Base-by-base conservation (phyloP, 1,140 invertebrate species). In the Papilio aristodemus region DNA sequence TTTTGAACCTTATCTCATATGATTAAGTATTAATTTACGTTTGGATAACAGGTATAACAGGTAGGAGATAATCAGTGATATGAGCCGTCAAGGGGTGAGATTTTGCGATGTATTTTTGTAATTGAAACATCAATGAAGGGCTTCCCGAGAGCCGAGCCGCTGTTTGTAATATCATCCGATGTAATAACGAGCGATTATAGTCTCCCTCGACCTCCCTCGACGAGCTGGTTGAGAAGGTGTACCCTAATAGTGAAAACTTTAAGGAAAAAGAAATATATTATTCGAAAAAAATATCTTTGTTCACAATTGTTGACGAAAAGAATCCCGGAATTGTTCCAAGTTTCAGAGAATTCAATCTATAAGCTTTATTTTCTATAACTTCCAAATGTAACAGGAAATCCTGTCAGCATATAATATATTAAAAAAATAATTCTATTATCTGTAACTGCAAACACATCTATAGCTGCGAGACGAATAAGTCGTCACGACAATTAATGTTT, bases 1-100 rank as follows among this genome's bases (percentile, higher is more conserved):
- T 66, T 66, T 59, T 66, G 11, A 36, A 68, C 67, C 68, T 66
- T 72, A 71, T 67, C 50, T n/a, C 27, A 11, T 17, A 27, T 4
- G 11, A 6, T 27, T 10, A 46, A 66, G 27, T 43, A 14, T 66
- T 13, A 43, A n/a, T 66, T 50, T 66, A 11, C 9, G 13, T 7
- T 41, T 43, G 43, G 11, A 0, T 74, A 78, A 81, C 80, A 76
- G 75, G 74, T 80, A 76, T 79, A 76, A 80, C 86, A 87, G 86
- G 85, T 88, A 75, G 71, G 75, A 77, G 79, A 84, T 84, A 80
- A 89, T 87, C 78, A 78, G 74, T 69, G 73, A 80, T 76, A 74
- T 74, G 64, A 70, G 63, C 76, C 71, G 57, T 76, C 71, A 69
- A 77, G 71, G 80, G 75, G 82, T 67, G 70, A 72, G 68, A 68